Conservation (phyloP, 1,140 invertebrate genomes). For the Leptinotarsa defecta region DNA sequence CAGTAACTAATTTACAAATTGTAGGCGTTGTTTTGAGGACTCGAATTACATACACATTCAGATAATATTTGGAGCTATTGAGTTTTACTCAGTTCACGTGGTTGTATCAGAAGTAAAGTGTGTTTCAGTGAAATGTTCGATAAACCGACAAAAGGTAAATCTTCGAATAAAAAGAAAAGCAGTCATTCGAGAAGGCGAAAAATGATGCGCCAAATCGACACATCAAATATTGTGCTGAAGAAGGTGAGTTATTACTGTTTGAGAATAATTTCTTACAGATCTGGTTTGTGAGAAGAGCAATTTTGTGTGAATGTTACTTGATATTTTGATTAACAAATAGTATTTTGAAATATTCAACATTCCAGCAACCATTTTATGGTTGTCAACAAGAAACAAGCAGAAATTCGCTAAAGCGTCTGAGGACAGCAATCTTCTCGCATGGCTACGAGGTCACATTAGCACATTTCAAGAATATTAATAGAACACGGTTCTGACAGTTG, state of each 20-base stretch:
- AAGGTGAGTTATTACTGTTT: slow-evolving; percentile 13
- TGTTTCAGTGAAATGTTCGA: slow-evolving; percentile 11
- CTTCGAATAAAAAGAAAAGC: background rate
- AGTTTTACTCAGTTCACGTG: background rate
- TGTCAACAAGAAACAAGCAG: too few relatives aligned
- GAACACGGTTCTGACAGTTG: too few relatives aligned
- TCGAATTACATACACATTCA: background rate
- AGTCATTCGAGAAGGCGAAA: background rate
- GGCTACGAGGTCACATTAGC: too few relatives aligned
- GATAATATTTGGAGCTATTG: background rate
- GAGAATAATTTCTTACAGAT: too few relatives aligned
- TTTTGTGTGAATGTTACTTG: too few relatives aligned
- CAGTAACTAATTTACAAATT: background rate
- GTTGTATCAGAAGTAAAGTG: background rate
- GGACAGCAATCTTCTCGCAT: too few relatives aligned
- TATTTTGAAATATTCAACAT: too few relatives aligned
- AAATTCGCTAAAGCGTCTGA: too few relatives aligned
- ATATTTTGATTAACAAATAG: too few relatives aligned
- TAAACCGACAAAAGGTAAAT: slow-evolving; percentile 23
- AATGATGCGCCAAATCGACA: slow-evolving; percentile 6
- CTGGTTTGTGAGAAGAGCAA: too few relatives aligned
- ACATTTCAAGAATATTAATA: too few relatives aligned
- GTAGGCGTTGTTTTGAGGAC: background rate
- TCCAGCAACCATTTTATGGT: too few relatives aligned
- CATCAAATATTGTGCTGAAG: slow-evolving; percentile 25